Evolutionary conservation across 2,797 vertebrate species (phyloP).

Genomic region (Anas flavirostris): DNA sequence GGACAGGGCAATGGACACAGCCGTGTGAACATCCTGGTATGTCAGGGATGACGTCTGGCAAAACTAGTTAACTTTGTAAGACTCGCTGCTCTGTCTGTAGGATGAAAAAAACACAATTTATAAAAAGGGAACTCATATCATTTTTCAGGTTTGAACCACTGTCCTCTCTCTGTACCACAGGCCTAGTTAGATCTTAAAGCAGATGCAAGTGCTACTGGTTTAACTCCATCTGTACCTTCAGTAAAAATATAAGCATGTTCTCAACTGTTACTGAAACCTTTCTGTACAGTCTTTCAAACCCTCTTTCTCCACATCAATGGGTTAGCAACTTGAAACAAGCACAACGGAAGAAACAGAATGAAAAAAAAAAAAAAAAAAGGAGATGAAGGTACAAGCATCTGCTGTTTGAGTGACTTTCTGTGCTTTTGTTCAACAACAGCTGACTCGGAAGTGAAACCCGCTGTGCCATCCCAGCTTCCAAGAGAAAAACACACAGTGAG

Average conservation of each 20-base stretch:
- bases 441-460: background rate
- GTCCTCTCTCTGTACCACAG: background rate
- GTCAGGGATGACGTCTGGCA: background rate
- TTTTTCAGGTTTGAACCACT: background rate
- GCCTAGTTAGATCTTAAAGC: background rate
- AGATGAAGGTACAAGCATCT: background rate
- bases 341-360: fast-evolving
- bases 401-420: background rate
- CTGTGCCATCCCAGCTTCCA: background rate
- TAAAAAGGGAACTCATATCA: background rate
- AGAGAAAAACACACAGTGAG: background rate
- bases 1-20: background rate
- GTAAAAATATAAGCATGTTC: fast-evolving
- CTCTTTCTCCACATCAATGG: background rate
- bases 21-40: fast-evolving
- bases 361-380: background rate
- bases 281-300: background rate
- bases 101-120: background rate
- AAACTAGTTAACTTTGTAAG: background rate
- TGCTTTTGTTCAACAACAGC: background rate
- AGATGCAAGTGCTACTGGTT: background rate
- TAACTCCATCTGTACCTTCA: background rate
- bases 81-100: background rate
- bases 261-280: background rate
- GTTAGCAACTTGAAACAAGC: background rate